phyloP scores from a whole-genome alignment of 1,140 invertebrate genomes.

The Drosophila biarmipes region DNA sequence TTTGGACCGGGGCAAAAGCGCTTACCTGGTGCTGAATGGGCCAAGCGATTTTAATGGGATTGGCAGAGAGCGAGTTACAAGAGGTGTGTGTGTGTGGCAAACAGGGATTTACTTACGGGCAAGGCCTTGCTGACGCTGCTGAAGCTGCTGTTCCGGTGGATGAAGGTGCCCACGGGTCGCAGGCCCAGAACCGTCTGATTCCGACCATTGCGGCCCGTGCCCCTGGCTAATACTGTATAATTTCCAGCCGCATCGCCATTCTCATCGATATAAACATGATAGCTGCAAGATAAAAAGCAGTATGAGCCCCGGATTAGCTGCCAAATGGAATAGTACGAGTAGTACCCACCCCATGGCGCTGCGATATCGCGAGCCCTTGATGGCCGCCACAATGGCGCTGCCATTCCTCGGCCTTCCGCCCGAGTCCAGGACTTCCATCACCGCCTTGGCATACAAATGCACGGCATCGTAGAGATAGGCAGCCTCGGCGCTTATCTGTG shows the following conservation, averaged over 20 bases:
- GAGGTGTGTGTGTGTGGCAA: not conserved
- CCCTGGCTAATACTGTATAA: constrained; percentile 93
- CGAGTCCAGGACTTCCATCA: constrained; percentile 88
- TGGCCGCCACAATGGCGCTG: constrained; percentile 88
- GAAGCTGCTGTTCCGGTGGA: constrained; percentile 83
- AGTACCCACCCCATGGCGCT: constrained; percentile 93
- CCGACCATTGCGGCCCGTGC: constrained; percentile 56
- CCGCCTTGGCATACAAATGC: constrained; percentile 91
- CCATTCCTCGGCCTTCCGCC: constrained; percentile 90
- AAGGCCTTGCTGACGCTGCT: constrained; percentile 85
- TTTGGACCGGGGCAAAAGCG: constrained; percentile 26
- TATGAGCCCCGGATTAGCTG: constrained; percentile 2
- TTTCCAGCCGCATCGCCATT: constrained; percentile 98
- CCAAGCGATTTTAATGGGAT: constrained; percentile 29
- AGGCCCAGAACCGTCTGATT: constrained; percentile 88
- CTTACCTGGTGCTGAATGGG: constrained; percentile 64
- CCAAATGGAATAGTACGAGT: constrained; percentile 40
- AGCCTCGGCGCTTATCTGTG: constrained; percentile 93
- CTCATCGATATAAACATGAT: constrained; percentile 96
- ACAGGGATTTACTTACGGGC: constrained; percentile 85
- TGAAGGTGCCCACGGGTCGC: constrained; percentile 90
- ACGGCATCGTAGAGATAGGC: constrained; percentile 97
- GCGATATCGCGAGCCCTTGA: constrained; percentile 91
- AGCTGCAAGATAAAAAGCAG: constrained; percentile 85
- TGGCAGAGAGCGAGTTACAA: constrained; percentile 39